Base-by-base conservation (phyloP, 2,888 invertebrate species). In the Drosophila subquinaria region DNA sequence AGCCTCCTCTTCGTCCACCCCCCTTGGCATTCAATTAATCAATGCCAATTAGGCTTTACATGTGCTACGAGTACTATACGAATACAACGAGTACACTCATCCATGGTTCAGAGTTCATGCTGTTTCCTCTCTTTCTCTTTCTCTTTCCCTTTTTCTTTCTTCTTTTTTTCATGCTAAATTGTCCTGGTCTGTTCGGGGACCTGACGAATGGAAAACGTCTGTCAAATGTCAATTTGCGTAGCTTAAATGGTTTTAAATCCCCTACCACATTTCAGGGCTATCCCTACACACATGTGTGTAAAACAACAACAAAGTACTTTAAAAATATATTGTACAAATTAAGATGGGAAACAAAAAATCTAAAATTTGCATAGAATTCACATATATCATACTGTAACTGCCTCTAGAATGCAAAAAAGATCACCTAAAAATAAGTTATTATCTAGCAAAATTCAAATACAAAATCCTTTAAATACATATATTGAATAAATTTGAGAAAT, bases 201-300 rank as follows among this genome's bases (percentile, higher is more conserved):
- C 56, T 56, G 62, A 43, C 62, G 55, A 51, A 56, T 68, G 62
- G 48, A 56, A 45, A 56, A 48, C 53, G 75, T 75, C 75, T 66
- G 68, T 75, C 72, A 75, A 72, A 69, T 75, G 75, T 75, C 72
- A 75, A 69, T 72, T 75, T 56, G 62, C 40, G 69, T 50, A 33
- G 42, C 63, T 57, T 69, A 69, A 69, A 72, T 69, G 67, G 56
- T 55, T 62, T 72, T 61, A 74, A 59, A 52, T 55, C 64, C 51
- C 38, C 64, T 50, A 11, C 48, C 38, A 38, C 61, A 66, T 45
- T 40, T 35, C 35, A 36, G 43, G 45, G 52, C 27, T 27, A 61
- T 52, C 27, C 11, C 30, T 3, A 40, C 15, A 40, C 15, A 42
- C 20, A 40, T 43, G 42, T 60, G 40, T 43, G 36, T 15, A 36